A percentile compares a stretch with the other conserved stretches of the same genome.
Conservation (phyloP, 53 echinoderm and acorn worm genomes). For the Paelopatides confundens region DNA sequence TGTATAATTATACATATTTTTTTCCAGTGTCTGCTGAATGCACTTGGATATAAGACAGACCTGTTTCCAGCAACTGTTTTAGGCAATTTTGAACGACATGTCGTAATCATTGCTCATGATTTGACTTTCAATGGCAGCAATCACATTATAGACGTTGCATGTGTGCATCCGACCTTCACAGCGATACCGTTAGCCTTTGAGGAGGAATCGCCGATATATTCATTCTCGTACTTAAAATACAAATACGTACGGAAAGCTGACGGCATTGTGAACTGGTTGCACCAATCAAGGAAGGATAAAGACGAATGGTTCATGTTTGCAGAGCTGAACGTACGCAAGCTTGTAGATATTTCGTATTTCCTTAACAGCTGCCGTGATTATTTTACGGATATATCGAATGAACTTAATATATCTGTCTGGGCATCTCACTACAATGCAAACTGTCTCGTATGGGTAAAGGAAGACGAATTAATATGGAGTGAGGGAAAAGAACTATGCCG, state of each 20-base stretch:
- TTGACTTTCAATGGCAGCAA: neutral
- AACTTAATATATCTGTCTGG: neutral
- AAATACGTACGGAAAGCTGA: neutral
- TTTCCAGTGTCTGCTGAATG: neutral
- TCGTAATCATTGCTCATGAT: neutral
- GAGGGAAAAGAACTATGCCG: neutral
- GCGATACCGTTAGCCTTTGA: neutral
- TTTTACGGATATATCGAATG: neutral
- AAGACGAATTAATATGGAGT: neutral
- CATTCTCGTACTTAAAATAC: neutral
- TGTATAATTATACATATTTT: neutral
- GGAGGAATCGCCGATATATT: neutral
- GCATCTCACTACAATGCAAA: neutral
- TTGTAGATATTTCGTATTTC: neutral
- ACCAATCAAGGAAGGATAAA: neutral
- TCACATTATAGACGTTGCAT: neutral
- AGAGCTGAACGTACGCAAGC: neutral
- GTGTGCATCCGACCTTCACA: neutral
- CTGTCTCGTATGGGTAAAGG: neutral
- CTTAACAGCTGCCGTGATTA: neutral
- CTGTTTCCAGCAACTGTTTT: neutral
- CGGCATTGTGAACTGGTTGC: neutral
- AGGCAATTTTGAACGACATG: neutral
- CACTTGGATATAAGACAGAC: neutral
- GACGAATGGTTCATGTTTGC: neutral